Evolutionary conservation across 2,797 vertebrate species (phyloP), one percentile per base, ranked within the genome.

Genomic region (Girardinus metallicus): DNA sequence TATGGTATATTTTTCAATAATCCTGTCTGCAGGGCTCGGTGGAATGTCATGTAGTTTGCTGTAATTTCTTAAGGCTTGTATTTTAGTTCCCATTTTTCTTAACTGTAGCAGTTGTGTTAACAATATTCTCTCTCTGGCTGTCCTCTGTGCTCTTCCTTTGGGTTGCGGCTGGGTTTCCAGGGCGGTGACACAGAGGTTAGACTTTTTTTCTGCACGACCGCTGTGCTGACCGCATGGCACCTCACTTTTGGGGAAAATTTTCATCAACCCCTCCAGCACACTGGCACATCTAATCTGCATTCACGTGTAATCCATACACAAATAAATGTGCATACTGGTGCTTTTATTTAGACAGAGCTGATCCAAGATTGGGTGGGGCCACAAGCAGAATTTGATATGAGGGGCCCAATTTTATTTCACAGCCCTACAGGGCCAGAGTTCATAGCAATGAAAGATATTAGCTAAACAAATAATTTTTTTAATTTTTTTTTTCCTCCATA

Each of bases 111-210:
- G 91, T 49, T 91, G 90, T 95, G 88, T 95, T 96, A 95, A 96
- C 88, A 49, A 85, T 91, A 93, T 95, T 95, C 87, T 96, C 87
- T 95, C 88, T 95, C 79, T 95, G 95, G 91, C 91, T 96, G 92
- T 96, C 89, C 92, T 87, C 91, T 96, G 94, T 96, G 92, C 94
- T 96, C 92, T 96, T 95, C 96, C 95, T 94, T 95, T 93, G 95
- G 93, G 94, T 94, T 94, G 93, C 94, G 91, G 95, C 90, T 94
- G 94, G 93, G 94, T 95, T 92, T 94, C 95, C 96, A 95, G 95
- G 94, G 96, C 92, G 97, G 97, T 96, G 97, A 98, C 73, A 95
- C 95, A 93, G 97, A 99, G 98, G 98, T 99, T 97, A 98, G 97
- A 96, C 91, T 94, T 94, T 95, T 90, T 95, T 95, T 91, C 93